Base-by-base conservation (phyloP, 2,113 vertebrate species). In the Xyrauchen texanus region DNA sequence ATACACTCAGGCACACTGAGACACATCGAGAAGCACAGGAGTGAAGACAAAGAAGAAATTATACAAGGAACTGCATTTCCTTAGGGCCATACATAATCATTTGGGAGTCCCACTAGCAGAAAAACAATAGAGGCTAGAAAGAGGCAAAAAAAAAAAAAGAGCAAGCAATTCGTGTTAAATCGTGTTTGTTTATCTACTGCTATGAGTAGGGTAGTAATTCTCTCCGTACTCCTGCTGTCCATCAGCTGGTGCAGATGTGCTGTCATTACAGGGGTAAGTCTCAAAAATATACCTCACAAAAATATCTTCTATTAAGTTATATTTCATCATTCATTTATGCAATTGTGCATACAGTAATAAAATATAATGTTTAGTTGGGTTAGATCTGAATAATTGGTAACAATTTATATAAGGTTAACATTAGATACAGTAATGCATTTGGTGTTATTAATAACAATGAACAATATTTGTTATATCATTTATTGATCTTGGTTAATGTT, bases 191-290 rank as follows among this genome's bases (percentile, higher is more conserved):
- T 87, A 66, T 75, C 83, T 88, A 82, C 85, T 87, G 88, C 85
- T 87, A 93, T 91, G 89, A 91, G 86, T 81, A 88, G 87, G 62
- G 83, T 83, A 47, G 76, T 92, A 82, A 84, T 91, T 63, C 86
- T 93, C 73, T 89, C 87, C 73, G 82, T 93, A 65, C 86, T 94
- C 42, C 83, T 95, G 83, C 66, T 88, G 70, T 89, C 91, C 57
- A 80, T 92, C 57, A 89, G 85, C 84, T 87, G 86, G 69, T 87
- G 90, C 85, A 90, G 86, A 86, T 91, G 89, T 85, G 92, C 92
- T 0, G 88, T 95, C 70, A 94, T 94, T 85, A 94, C 94, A 11
- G 93, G 93, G 91, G 94, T 95, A 88, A 93, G 94, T 88, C 77
- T 78, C 6, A 51, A 3, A 58, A 64, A 13, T 55, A 61, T 51